Base-by-base conservation (phyloP, 1,140 invertebrate genomes). In the Tetramorium simillimum region DNA sequence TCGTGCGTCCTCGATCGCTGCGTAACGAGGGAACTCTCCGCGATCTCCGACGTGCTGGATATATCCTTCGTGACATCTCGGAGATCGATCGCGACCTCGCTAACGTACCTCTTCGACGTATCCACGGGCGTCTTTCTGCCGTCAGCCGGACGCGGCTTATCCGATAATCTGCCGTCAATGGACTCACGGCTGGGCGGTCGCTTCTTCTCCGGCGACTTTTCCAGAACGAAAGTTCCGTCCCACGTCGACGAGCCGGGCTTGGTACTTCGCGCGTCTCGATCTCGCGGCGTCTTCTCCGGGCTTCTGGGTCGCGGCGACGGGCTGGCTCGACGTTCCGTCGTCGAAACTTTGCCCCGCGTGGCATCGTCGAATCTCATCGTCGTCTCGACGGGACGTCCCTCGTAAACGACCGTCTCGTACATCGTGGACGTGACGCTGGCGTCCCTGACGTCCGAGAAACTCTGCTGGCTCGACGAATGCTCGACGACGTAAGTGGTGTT, bases 171-270 rank as follows among this genome's bases (percentile, higher is more conserved):
- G 0, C 86, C 70, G 67, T 28, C 21, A 70, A 87, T 16, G 9
- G 91, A 89, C 12, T 91, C 92, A 43, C 89, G 78, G 49, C 92
- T 94, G 0, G 43, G 62, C 43, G 56, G 89, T 85, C 78, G 81
- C 82, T 86, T 88, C 16, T n/a, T 24, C 0, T 86, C 88, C 1
- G 73, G 33, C 6, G 94, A 77, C 78, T 94, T 95, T 85, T 96
- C 95, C 6, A 88, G 63, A 2, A 96, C 89, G 63, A 96, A 96
- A 53, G 94, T 95, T 0, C 96, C 96, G 69, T 96, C 96, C 95
- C 95, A 96, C 3, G 94, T 92, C 0, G 96, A 96, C 46, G 95
- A 94, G 18, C 95, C 95, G 46, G 94, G 94, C n/a, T 93, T 93
- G 12, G 80, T 70, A 18, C 21, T 14, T 3, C 72, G 72, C 3